Conservation (phyloP, 92 coral and sea anemone species). For the Phymanthus crucifer region DNA sequence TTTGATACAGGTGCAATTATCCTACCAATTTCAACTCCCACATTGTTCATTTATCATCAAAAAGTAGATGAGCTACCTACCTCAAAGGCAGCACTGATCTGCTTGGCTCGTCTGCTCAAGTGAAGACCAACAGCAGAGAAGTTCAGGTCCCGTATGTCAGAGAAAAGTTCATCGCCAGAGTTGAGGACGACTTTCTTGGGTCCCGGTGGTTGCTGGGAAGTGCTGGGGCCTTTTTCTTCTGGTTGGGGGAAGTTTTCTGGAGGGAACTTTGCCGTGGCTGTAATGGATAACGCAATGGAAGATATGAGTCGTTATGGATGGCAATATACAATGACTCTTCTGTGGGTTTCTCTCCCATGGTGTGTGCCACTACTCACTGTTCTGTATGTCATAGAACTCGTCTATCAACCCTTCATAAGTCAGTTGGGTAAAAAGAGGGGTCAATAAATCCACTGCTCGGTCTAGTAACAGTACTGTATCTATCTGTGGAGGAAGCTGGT, state of each 20-base stretch:
- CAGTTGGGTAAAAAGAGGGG: slow-evolving; percentile 93
- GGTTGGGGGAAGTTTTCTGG: slow-evolving; percentile 85
- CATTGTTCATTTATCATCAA: neutral
- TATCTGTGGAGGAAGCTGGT: slow-evolving; percentile 89
- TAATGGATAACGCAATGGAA: neutral
- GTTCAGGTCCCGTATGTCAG: slow-evolving; percentile 90
- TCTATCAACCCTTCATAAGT: slow-evolving; percentile 98
- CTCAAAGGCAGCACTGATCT: slow-evolving; percentile 98
- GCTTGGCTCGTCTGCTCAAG: slow-evolving; percentile 87
- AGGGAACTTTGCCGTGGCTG: slow-evolving; percentile 97
- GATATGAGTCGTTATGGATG: neutral
- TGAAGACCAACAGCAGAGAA: slow-evolving; percentile 97
- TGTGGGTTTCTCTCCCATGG: neutral
- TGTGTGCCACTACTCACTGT: slow-evolving; percentile 65
- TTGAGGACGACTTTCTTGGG: slow-evolving; percentile 93
- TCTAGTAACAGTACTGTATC: slow-evolving; percentile 86
- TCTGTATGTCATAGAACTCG: slow-evolving; percentile 86
- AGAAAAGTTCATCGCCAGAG: slow-evolving; percentile 85
- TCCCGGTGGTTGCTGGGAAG: slow-evolving; percentile 69
- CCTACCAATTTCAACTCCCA: neutral
- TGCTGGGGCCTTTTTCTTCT: slow-evolving; percentile 85
- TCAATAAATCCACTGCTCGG: slow-evolving; percentile 83
- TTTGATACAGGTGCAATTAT: no score
- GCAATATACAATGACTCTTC: neutral
- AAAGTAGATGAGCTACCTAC: slow-evolving; percentile 24